phyloP scores from a whole-genome alignment of 2,888 invertebrate genomes.

The Drosophila quinaria region DNA sequence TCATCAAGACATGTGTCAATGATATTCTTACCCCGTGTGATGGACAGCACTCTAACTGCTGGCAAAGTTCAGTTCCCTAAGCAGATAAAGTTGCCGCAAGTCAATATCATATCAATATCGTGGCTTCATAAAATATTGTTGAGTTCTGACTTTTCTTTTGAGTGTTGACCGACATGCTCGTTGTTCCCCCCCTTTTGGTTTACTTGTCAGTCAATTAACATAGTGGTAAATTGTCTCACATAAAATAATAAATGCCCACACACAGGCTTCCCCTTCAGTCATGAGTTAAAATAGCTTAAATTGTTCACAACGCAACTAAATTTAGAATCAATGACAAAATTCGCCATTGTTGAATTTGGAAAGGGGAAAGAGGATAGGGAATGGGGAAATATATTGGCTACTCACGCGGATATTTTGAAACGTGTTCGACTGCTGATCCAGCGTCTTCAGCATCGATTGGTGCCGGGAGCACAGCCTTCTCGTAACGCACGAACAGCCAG shows the following conservation, averaged over 20 bases:
- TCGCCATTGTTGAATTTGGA: slow-evolving; percentile 3
- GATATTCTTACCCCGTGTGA: slow-evolving; percentile 6
- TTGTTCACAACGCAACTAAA: slow-evolving; percentile 32
- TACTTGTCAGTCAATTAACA: slow-evolving; percentile 28
- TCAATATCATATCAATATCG: slow-evolving; percentile 20
- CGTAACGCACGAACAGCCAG: slow-evolving; percentile 86
- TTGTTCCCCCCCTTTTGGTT: not conserved
- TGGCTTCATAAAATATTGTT: slow-evolving; percentile 14
- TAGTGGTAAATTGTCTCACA: slow-evolving; percentile 29
- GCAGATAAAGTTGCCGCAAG: slow-evolving; percentile 20
- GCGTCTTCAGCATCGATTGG: slow-evolving; percentile 71
- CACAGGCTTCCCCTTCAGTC: slow-evolving; percentile 1
- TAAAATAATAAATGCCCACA: not conserved
- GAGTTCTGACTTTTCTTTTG: slow-evolving; percentile 6
- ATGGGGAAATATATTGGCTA: slow-evolving; percentile 61
- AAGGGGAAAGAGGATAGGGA: not conserved
- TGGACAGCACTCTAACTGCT: slow-evolving; percentile 19
- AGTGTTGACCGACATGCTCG: slow-evolving; percentile 7
- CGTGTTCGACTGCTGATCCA: slow-evolving; percentile 84
- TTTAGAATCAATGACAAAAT: slow-evolving; percentile 33
- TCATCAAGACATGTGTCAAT: slow-evolving; percentile 26
- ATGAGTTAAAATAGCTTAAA: slow-evolving; percentile 17
- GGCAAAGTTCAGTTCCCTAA: slow-evolving; percentile 3
- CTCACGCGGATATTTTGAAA: slow-evolving; percentile 86
- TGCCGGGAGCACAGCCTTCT: slow-evolving; percentile 83